Evolutionary conservation across 2,797 vertebrate species (phyloP).

Genomic region (Denticeps clupeoides): DNA sequence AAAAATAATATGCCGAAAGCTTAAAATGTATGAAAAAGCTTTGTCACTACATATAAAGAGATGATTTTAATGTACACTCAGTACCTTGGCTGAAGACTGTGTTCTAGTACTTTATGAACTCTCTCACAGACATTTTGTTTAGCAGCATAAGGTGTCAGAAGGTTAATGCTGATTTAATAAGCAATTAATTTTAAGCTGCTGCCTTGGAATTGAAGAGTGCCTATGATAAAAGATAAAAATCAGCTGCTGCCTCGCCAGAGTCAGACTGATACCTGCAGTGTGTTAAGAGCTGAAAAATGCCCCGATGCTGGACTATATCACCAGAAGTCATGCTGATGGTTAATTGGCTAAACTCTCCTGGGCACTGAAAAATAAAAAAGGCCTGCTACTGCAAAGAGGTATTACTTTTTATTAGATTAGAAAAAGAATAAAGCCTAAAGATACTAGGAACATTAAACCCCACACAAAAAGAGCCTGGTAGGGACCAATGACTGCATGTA

Average conservation of each 20-base stretch:
- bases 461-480: too few relatives aligned
- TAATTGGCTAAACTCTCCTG: constrained; percentile 49
- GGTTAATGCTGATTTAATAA: constrained; percentile 59
- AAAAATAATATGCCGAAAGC: too few relatives aligned
- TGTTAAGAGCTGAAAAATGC: constrained; percentile 13
- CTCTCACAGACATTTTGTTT: constrained; percentile 26
- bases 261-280: constrained; percentile 19
- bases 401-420: too few relatives aligned
- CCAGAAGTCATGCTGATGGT: constrained; percentile 41
- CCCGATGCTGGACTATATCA: constrained; percentile 12
- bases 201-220: constrained; percentile 35
- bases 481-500: too few relatives aligned
- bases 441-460: too few relatives aligned
- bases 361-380: too few relatives aligned
- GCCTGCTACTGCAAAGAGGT: too few relatives aligned
- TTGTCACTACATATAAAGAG: too few relatives aligned
- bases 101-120: constrained; percentile 15
- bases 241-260: constrained; percentile 35
- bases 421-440: too few relatives aligned
- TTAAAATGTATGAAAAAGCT: too few relatives aligned
- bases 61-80: too few relatives aligned
- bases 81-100: background rate
- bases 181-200: constrained; percentile 48
- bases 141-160: constrained; percentile 39
- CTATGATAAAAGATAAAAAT: constrained; percentile 44